Evolutionary conservation across 2,888 invertebrate species (phyloP).

Genomic region (Rhyacophila evoluta): DNA sequence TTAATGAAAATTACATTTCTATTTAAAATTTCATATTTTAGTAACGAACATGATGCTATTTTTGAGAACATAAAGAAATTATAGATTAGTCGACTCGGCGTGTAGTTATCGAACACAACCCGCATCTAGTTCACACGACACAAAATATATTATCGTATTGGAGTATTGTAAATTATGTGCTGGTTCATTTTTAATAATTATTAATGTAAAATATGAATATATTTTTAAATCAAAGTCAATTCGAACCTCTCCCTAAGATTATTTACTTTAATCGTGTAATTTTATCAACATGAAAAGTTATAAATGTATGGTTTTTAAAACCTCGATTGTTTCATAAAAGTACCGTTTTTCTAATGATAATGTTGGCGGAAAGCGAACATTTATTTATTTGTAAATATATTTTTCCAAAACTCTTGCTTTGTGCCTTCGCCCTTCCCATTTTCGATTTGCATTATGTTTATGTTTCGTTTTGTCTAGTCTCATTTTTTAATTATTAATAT

Average conservation of each 20-base stretch:
- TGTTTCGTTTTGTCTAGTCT: neutral
- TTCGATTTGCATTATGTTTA: neutral
- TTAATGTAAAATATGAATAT: slow-evolving; percentile 27
- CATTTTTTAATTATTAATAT: neutral
- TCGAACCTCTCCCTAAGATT: slow-evolving; percentile 19
- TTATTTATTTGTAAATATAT: slow-evolving; percentile 19
- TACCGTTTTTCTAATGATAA: neutral
- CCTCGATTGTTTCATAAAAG: neutral
- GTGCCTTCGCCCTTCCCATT: slow-evolving; percentile 31
- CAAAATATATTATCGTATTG: slow-evolving; percentile 4
- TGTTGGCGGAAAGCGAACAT: slow-evolving; percentile 3
- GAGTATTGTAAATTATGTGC: slow-evolving; percentile 25
- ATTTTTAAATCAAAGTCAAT: slow-evolving; percentile 31
- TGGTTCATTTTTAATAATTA: neutral
- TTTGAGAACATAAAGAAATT: slow-evolving; percentile 34
- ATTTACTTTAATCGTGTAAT: neutral
- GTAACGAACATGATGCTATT: slow-evolving; percentile 44
- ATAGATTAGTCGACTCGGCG: neutral
- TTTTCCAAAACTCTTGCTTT: slow-evolving; percentile 29
- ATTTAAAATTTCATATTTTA: slow-evolving; percentile 46
- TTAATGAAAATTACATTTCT: slow-evolving; percentile 34
- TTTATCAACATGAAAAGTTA: neutral
- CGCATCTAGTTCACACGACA: neutral
- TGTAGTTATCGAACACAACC: neutral
- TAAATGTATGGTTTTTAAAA: slow-evolving; percentile 8